These are phyloP conservation scores for Automeris io DNA, from an alignment of 2,888 invertebrate species.

Conservation along the genomic window DNA sequence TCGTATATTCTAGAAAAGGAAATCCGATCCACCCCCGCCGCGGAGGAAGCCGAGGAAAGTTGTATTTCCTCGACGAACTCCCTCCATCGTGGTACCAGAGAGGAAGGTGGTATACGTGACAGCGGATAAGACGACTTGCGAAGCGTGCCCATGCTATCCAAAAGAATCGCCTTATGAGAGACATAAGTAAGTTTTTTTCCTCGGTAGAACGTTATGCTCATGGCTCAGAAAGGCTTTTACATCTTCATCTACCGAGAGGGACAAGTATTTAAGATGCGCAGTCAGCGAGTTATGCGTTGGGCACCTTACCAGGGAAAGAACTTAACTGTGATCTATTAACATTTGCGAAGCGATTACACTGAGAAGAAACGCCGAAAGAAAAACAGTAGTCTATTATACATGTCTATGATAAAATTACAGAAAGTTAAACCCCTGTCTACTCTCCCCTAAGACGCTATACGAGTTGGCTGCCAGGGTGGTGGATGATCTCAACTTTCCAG, in stretches of 20 bases:
- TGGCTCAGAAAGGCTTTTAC: no score
- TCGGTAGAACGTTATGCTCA: neutral
- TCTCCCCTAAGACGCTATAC: conserved; percentile 50
- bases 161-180: conserved; percentile 41
- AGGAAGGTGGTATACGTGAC: conserved; percentile 25
- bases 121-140: conserved; percentile 42
- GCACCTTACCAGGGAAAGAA: no score
- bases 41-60: conserved; percentile 18
- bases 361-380: no score
- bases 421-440: conserved; percentile 37
- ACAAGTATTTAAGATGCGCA: no score
- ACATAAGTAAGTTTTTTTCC: conserved; percentile 28
- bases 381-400: no score
- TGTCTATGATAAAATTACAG: conserved; percentile 23
- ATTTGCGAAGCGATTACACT: no score
- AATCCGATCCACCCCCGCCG: conserved; percentile 17
- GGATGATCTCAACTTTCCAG: conserved; percentile 49
- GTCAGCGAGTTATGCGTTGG: no score
- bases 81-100: conserved; percentile 27
- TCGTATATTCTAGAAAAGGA: conserved; percentile 14
- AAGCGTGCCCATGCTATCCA: conserved; percentile 39
- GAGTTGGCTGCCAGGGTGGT: conserved; percentile 56
- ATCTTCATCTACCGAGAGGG: no score
- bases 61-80: conserved; percentile 32
- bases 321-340: no score